Base-by-base conservation (phyloP, 2,797 vertebrate genomes). In the Calcarius lapponicus region DNA sequence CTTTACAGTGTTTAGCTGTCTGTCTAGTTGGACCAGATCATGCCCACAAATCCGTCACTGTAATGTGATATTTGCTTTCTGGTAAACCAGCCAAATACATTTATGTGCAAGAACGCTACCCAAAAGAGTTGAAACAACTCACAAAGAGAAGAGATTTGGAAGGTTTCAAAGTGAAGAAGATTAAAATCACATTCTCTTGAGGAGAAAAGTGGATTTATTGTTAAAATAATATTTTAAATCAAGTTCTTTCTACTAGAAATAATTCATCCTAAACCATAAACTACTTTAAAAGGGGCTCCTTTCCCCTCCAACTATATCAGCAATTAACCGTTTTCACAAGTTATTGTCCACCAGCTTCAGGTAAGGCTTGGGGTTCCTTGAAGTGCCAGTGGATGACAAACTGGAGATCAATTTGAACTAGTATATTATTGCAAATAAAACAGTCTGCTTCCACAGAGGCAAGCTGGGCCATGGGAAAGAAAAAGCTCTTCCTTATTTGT, bases 321-420 rank as follows among this genome's bases (percentile, higher is more conserved):
- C 75, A 95, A 92, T 80, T 60, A 94, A 66, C 56, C 78, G 26
- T 80, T 92, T 91, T 80, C 86, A 69, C 61, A 87, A 74, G 12
- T 34, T 74, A 17, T 80, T 93, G 51, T 87, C n/a, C 29, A 80
- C 16, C 11, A n/a, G 29, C 58, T 88, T 26, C 53, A 79, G 36
- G 45, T 73, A 64, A 76, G 47, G 50, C 17, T 45, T 21, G 38
- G 47, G 15, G 61, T 8, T 87, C 83, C 72, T 83, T 74, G 67
- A 90, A 54, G 13, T 70, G 61, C 54, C 24, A 53, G 47, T 17
- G 74, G 54, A 85, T 85, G 51, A 86, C 26, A 92, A 76, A 89
- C 17, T 54, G 3, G 48, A 71, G 62, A 79, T 73, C 9, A 65
- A 17, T 64, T 85, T 95, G 76, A 86, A 76, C 54, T 17, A 76